A percentile compares a stretch with the other conserved stretches of the same genome.
These are phyloP conservation scores for Paratilapia polleni DNA, from an alignment of 2,113 vertebrate genomes.

Conservation along the genomic window DNA sequence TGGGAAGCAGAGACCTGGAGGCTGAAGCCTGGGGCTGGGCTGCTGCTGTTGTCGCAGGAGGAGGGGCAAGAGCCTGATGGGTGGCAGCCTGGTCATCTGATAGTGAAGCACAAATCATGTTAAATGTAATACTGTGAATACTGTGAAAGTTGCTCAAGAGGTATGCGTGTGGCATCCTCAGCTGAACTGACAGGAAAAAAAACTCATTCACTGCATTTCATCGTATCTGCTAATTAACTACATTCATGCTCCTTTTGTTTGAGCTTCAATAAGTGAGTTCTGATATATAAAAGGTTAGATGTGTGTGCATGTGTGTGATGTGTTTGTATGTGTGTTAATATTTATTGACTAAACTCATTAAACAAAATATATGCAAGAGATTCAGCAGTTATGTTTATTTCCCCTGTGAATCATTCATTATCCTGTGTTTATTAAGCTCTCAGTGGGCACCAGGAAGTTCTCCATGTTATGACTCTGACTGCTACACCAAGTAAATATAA, in stretches of 20 bases:
- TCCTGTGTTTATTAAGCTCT: conserved; percentile 53
- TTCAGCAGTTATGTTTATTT: conserved; percentile 29
- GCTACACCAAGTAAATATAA: conserved; percentile 32
- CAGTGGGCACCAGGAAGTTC: conserved; percentile 24
- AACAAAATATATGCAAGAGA: conserved; percentile 17
- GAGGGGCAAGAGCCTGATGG: background rate
- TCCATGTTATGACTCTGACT: conserved; percentile 29
- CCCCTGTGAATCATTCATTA: conserved; percentile 40
- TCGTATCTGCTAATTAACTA: background rate
- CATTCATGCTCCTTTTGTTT: background rate
- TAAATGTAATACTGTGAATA: background rate
- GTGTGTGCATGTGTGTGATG: background rate
- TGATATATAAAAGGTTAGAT: background rate
- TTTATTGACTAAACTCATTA: conserved; percentile 37
- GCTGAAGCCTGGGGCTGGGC: conserved; percentile 73
- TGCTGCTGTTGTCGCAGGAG: conserved; percentile 55
- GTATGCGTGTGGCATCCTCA: background rate
- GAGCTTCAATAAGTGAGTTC: conserved; percentile 3
- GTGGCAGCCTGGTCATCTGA: conserved; percentile 64
- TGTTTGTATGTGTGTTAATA: background rate
- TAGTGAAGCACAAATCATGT: background rate
- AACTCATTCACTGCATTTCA: background rate
- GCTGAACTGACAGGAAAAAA: background rate
- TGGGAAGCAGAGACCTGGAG: conserved; percentile 88
- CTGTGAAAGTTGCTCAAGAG: background rate